phyloP scores from a whole-genome alignment of 1,140 invertebrate genomes.

The Coboldia fuscipes region DNA sequence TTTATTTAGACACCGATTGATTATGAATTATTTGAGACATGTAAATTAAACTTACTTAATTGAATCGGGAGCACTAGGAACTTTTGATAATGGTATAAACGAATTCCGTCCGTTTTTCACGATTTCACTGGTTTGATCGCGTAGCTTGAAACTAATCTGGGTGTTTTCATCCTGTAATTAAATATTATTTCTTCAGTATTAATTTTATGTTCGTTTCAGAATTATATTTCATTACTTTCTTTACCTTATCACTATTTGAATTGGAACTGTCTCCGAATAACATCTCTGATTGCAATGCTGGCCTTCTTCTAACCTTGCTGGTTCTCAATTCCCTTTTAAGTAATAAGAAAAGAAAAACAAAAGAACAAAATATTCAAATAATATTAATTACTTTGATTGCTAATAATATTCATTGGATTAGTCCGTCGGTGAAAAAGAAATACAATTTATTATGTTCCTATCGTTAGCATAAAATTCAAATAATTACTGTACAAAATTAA shows the following conservation, averaged over 20 bases:
- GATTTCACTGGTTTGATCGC: conserved; percentile 3
- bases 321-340: no score
- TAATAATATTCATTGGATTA: no score
- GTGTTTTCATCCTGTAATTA: conserved; percentile 3
- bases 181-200: neutral
- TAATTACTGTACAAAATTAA: no score
- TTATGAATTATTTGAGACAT: no score
- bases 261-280: conserved; percentile 27
- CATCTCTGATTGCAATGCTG: conserved; percentile 41
- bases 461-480: no score
- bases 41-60: conserved; percentile 10
- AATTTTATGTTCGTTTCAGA: neutral
- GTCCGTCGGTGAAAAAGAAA: no score
- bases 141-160: no score
- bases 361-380: no score
- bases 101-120: conserved; percentile 23
- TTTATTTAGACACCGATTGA: neutral
- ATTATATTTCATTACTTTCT: neutral
- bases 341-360: no score
- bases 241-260: conserved; percentile 1
- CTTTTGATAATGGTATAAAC: conserved; percentile 34
- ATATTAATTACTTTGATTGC: no score
- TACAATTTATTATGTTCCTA: no score
- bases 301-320: conserved; percentile 38
- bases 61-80: conserved; percentile 43